Evolutionary conservation across 2,797 vertebrate genomes (phyloP).

Genomic region (Dromococcyx pavoninus): DNA sequence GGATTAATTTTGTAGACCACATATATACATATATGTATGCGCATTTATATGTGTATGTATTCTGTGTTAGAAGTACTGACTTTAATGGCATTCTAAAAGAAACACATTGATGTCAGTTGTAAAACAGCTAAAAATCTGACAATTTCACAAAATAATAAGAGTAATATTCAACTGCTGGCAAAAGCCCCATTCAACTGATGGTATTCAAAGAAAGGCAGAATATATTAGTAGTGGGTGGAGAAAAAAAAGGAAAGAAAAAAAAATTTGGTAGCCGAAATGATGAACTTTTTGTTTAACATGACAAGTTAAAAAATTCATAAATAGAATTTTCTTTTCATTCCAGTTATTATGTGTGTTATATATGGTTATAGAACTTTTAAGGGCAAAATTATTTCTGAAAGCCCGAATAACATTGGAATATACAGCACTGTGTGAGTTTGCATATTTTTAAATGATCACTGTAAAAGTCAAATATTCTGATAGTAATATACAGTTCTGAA

Average conservation of each 20-base stretch:
- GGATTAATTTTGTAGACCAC: not conserved
- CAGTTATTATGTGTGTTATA: not conserved
- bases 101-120: not conserved
- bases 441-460: not conserved
- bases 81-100: not conserved
- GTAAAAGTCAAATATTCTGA: not conserved
- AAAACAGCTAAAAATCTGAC: not conserved
- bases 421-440: not conserved
- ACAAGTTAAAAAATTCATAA: not conserved
- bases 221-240: accelerated
- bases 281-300: not conserved
- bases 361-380: not conserved
- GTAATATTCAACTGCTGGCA: not conserved
- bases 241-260: accelerated
- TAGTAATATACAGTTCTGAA: not conserved
- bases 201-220: not conserved
- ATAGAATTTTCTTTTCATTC: not conserved
- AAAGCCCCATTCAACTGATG: not conserved
- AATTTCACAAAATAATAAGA: not conserved
- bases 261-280: not conserved
- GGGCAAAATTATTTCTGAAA: not conserved
- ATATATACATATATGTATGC: not conserved
- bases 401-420: not conserved
- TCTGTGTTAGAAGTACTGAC: not conserved
- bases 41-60: not conserved